These are phyloP conservation scores for Sebastes wilsoni DNA, from an alignment of 2,797 vertebrate genomes.

Conservation along the genomic window DNA sequence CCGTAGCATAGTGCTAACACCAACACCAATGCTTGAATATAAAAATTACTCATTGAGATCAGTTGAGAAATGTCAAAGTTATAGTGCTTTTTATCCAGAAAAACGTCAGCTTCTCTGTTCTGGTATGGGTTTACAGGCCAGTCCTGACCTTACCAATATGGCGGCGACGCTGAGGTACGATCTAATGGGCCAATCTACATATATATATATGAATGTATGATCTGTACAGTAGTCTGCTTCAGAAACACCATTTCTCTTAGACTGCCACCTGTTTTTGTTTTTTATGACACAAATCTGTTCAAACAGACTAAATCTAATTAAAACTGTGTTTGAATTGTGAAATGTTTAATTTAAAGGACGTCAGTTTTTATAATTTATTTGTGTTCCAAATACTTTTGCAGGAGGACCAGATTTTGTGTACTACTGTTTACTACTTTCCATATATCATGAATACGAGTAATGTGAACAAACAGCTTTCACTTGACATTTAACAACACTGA, in stretches of 20 bases:
- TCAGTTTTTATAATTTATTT: background rate
- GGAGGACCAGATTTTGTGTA: background rate
- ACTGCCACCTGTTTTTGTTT: constrained; percentile 19
- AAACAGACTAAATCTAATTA: background rate
- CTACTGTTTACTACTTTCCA: constrained; percentile 17
- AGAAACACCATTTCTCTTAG: background rate
- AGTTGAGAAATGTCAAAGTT: too few relatives aligned
- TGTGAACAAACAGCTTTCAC: constrained; percentile 37
- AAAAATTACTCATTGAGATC: too few relatives aligned
- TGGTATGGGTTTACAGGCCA: too few relatives aligned
- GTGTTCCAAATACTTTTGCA: background rate
- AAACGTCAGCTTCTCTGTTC: too few relatives aligned
- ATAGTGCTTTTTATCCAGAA: too few relatives aligned
- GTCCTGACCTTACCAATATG: too few relatives aligned
- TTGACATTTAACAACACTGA: constrained; percentile 61
- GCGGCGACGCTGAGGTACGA: too few relatives aligned
- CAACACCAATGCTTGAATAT: too few relatives aligned
- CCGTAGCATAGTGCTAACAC: too few relatives aligned
- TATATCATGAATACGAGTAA: background rate
- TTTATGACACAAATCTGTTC: constrained; percentile 20
- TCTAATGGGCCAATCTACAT: too few relatives aligned
- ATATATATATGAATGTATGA: background rate
- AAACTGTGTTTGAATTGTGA: background rate
- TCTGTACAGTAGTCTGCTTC: background rate
- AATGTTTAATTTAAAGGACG: background rate